Base-by-base conservation (phyloP, 2,113 vertebrate species). In the Falcunculus frontatus region DNA sequence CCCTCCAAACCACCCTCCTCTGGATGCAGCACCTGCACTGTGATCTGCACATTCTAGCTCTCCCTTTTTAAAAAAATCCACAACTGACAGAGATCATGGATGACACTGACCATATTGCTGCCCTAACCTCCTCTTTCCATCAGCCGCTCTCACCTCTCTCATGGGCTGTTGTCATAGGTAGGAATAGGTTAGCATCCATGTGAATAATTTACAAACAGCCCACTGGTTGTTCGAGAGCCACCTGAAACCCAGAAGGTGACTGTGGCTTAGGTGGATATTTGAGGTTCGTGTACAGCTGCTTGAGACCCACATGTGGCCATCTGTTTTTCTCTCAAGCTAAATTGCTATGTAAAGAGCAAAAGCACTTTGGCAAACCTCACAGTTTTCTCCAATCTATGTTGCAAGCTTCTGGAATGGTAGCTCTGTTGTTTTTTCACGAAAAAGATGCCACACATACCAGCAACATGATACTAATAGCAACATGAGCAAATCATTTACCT, bases 21-120 rank as follows among this genome's bases (percentile, higher is more conserved):
- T 73, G 37, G 47, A 47, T 42, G 32, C 8, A 18, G 30, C 62
- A 63, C n/a, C 19, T 6, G 2, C 39, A 62, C 25, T 0, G 0
- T 41, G 47, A 33, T 49, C 47, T 7, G 9, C 29, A 53, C 74
- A 94, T n/a, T 50, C 42, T 56, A 56, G 42, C 41, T 78, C 53
- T 83, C 29, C 10, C 15, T 79, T 35, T 29, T 12, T 9, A 46
- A 73, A 88, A 74, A 81, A 76, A 32, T 15, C 62, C 6, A 5
- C n/a, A 80, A 41, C 29, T 74, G 74, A 19, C 32, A 52, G 55
- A 9, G 42, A 42, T 62, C 26, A 32, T 1, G 4, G 55, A 20
- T 37, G 62, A 72, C 29, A 78, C 27, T 4, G 32, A 19, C 17
- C 35, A n/a, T 19, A 22, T 27, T 49, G 30, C 44, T 93, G 64